Evolutionary conservation across 2,888 invertebrate genomes (phyloP), one percentile per base, ranked within the genome.

Genomic region (Frankliniella intonsa): DNA sequence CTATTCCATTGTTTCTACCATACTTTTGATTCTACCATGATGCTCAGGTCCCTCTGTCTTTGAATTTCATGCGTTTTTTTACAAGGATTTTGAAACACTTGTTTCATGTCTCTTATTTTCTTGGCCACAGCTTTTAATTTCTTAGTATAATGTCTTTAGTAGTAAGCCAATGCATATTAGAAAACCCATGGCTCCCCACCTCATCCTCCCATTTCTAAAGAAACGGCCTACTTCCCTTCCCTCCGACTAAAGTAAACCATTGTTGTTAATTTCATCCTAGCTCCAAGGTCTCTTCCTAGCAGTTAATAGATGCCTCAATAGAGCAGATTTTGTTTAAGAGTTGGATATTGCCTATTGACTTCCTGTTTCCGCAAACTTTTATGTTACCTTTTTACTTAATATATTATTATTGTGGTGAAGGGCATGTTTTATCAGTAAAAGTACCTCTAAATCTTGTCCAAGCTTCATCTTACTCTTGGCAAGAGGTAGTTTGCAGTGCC

Each of bases 221-320:
- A 76, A 76, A 76, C 69, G 69, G 69, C 69, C 69, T 76, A 76
- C 69, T 76, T 76, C 69, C 69, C 69, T 76, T 76, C 69, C 69
- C 69, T 76, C 69, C 69, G 22, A 76, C 11, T 76, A 9, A 76
- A 25, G 22, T 25, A 8, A 25, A 25, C 25, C 5, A 22, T 10
- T 19, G 38, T 22, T 76, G 25, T 76, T 76, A n/a, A 25, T 76
- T 76, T 76, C 25, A 11, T 22, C 12, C 69, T 25, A 25, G 22
- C 69, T 76, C 69, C 69, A 76, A 76, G 69, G 69, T 76, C 69
- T 76, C 69, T 76, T 22, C 22, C 69, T 9, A 76, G 25, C 25
- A 25, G 25, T 25, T 76, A 25, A 76, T 14, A 55, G 19, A 19
- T 55, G 55, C 19, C 55, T 55, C 19, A 55, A 38, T 38, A 38